Evolutionary conservation across 2,113 vertebrate genomes (phyloP).

Genomic region (Numenius arquata): DNA sequence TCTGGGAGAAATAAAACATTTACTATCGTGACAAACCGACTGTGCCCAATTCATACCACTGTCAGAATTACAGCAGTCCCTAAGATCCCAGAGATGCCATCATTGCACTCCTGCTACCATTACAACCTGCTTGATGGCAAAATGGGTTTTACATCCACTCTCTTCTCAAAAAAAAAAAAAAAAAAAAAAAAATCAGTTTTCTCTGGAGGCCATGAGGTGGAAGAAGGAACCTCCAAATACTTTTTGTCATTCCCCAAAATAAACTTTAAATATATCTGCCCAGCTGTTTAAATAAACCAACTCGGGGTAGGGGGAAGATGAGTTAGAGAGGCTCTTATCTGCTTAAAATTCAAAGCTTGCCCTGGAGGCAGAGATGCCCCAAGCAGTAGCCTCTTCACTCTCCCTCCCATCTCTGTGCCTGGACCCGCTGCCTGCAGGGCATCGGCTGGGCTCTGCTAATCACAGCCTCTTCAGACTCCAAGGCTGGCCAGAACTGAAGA

Average conservation of each 20-base stretch:
- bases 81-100: neutral
- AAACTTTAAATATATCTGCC: neutral
- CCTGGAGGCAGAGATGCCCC: neutral
- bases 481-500: neutral
- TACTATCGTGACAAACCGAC: neutral
- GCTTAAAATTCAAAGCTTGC: neutral
- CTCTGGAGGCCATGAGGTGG: neutral
- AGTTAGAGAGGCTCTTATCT: neutral
- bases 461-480: rapidly evolving
- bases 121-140: neutral
- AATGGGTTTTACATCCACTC: neutral
- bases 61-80: neutral
- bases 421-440: neutral
- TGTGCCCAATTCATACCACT: neutral
- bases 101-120: neutral
- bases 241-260: neutral
- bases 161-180: neutral
- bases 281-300: neutral
- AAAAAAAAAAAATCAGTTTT: neutral
- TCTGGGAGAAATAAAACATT: neutral
- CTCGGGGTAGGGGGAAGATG: neutral
- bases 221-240: neutral
- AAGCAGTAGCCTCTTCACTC: neutral
- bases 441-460: neutral
- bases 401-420: neutral